These are phyloP conservation scores for Pterobdella sp. DNA, from an alignment of 2,888 invertebrate species.

Conservation along the genomic window DNA sequence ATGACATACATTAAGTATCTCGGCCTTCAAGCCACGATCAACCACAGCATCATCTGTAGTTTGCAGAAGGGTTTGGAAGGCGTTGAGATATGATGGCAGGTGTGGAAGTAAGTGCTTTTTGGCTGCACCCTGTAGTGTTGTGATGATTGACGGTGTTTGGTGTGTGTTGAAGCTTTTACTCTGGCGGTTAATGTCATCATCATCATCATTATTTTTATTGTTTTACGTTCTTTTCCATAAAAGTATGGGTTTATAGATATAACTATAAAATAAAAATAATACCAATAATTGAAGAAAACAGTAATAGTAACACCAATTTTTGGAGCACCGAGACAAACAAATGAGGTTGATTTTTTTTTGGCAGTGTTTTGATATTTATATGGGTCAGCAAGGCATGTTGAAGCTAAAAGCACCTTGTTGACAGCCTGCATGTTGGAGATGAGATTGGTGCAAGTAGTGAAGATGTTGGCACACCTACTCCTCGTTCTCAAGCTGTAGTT, in stretches of 20 bases:
- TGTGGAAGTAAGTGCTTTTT: conserved; percentile 61
- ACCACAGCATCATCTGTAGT: conserved; percentile 56
- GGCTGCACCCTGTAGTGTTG: conserved; percentile 47
- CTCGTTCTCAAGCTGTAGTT: conserved; percentile 58
- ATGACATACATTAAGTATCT: conserved; percentile 56
- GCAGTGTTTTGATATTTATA: too few species aligned
- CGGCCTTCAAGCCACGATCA: conserved; percentile 61
- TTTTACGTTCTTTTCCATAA: too few species aligned
- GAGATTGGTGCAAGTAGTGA: conserved; percentile 59
- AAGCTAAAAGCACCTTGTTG: conserved; percentile 55
- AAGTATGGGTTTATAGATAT: too few species aligned
- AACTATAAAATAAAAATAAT: too few species aligned
- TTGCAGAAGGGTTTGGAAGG: conserved; percentile 57
- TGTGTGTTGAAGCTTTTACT: too few species aligned
- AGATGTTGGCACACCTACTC: conserved; percentile 62
- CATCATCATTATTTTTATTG: too few species aligned
- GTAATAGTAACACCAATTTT: too few species aligned
- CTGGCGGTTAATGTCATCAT: too few species aligned
- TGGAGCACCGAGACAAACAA: too few species aligned
- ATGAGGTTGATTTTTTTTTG: too few species aligned
- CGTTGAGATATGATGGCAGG: conserved; percentile 62
- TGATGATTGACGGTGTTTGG: not conserved
- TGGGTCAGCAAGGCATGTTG: too few species aligned
- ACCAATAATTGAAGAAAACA: too few species aligned
- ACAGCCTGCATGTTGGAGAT: conserved; percentile 55